phyloP scores from a whole-genome alignment of 1,140 invertebrate species.

The Dendrolimus punctatus region DNA sequence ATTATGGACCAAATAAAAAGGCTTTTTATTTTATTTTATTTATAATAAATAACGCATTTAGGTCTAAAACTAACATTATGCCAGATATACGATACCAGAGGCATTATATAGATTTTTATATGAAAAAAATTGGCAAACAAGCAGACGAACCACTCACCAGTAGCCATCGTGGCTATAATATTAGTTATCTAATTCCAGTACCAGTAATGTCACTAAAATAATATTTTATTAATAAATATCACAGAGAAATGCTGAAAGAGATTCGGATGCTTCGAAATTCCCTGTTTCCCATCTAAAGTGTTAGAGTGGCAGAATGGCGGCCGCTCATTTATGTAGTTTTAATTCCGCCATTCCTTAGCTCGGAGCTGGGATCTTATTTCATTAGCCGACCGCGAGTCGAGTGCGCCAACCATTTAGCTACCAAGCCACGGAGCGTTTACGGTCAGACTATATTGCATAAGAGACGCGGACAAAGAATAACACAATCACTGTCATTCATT shows the following conservation, averaged over 20 bases:
- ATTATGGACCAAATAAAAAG: too few species aligned
- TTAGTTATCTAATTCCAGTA: too few species aligned
- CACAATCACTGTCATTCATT: too few species aligned
- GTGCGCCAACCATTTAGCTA: conserved; percentile 53
- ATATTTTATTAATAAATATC: neutral
- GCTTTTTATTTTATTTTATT: too few species aligned
- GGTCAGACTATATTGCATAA: conserved; percentile 2
- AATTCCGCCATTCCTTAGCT: conserved; percentile 68
- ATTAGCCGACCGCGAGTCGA: conserved; percentile 48
- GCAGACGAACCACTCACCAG: too few species aligned
- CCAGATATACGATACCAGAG: too few species aligned
- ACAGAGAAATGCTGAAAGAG: conserved; percentile 1
- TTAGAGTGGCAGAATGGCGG: conserved; percentile 7
- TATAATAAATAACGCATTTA: too few species aligned
- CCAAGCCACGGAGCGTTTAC: conserved; percentile 33
- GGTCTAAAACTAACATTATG: too few species aligned
- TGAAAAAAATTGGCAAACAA: too few species aligned
- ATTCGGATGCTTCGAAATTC: conserved; percentile 12
- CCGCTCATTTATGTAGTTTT: conserved; percentile 66
- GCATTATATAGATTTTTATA: too few species aligned
- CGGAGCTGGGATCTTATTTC: conserved; percentile 57
- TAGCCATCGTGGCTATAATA: too few species aligned
- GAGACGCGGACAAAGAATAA: conserved; percentile 3
- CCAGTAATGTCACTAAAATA: too few species aligned
- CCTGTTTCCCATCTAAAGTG: conserved; percentile 45